Base-by-base conservation (phyloP, 2,888 invertebrate species). In the Eugnorisma glareosa region DNA sequence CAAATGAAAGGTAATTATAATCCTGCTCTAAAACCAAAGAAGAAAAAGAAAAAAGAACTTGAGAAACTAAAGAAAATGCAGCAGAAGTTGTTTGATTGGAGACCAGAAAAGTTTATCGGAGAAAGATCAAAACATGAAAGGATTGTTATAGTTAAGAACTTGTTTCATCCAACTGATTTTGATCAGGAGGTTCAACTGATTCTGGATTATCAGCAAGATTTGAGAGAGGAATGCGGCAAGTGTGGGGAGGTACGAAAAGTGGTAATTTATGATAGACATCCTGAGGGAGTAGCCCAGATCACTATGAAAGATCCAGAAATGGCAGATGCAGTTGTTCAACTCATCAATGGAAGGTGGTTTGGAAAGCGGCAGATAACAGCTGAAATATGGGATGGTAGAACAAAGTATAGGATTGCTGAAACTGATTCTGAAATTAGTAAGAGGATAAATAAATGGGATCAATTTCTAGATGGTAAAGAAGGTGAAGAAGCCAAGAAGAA, bases 11-110 rank as follows among this genome's bases (percentile, higher is more conserved):
- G 99, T 24, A 97, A 97, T 67, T 99, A 98, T 93, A 99, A 99
- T 96, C 99, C 99, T 3, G 97, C 98, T 0, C 97, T 99, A 74
- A 99, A 99, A 93, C 99, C 99, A 0, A 99, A 99, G 93, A 98
- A 98, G 93, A 98, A 98, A 92, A 98, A 98, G 94, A 98, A 98
- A 93, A 98, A 98, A 88, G 99, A 99, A 85, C 98, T 99, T 89
- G 98, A 99, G 86, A 99, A 99, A 92, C 93, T 99, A 75, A 98
- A 98, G 94, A 99, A 99, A 94, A 98, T 98, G 95, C 99, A 99
- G 92, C 98, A 99, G 92, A 99, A 99, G 97, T 96, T 99, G 69
- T 99, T 99, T 93, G 99, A 99, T 93, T 99, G 99, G 99, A 97
- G 99, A 80, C 99, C 99, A 0, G 99, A 99, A 89, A 99, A 98